These are phyloP conservation scores for Manacus vitellinus DNA, from an alignment of 2,113 vertebrate genomes.

Conservation along the genomic window DNA sequence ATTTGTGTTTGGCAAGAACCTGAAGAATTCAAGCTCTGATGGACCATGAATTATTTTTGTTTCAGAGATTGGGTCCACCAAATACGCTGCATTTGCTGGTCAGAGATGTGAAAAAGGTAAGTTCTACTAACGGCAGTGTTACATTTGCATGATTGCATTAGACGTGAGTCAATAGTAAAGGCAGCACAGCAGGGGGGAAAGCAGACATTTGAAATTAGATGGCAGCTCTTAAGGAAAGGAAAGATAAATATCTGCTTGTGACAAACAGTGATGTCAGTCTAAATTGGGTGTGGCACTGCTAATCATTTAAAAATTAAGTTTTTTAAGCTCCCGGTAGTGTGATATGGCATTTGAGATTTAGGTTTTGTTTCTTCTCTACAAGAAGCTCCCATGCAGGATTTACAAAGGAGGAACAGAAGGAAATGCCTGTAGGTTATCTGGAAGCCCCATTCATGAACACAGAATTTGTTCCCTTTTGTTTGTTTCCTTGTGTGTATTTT, in stretches of 20 bases:
- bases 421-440: neutral
- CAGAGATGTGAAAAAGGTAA: slow-evolving; percentile 97
- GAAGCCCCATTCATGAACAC: neutral
- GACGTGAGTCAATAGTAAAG: neutral
- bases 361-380: neutral
- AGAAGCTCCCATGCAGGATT: neutral
- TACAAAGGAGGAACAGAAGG: neutral
- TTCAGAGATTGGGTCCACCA: slow-evolving; percentile 91
- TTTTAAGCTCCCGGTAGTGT: neutral
- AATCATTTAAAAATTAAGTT: neutral
- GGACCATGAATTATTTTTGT: slow-evolving; percentile 27
- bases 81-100: slow-evolving; percentile 92
- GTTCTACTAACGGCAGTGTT: neutral
- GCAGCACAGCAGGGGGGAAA: neutral
- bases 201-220: neutral
- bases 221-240: neutral
- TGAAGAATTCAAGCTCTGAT: neutral
- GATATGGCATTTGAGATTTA: neutral
- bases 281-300: accelerated
- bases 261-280: neutral
- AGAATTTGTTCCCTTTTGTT: neutral
- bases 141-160: neutral
- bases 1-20: neutral
- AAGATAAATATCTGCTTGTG: neutral
- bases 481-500: neutral